Evolutionary conservation across 2,113 vertebrate species (phyloP).

Genomic region (Ranitomeya imitator): DNA sequence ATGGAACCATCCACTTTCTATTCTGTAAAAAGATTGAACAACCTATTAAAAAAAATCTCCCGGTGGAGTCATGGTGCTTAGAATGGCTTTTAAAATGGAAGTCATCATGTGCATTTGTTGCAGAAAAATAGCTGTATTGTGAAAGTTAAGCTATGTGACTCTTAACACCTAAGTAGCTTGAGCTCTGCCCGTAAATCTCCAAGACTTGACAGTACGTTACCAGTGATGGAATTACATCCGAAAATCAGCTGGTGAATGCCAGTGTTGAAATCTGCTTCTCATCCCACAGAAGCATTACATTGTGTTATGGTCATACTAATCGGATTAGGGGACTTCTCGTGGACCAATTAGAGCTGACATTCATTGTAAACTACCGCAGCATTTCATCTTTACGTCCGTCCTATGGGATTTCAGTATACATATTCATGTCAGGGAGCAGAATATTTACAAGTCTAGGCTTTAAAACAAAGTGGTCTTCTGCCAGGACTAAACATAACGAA

Average conservation of each 20-base stretch:
- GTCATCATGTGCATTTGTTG: too few relatives aligned
- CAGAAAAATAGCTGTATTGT: background rate
- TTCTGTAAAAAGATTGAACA: background rate
- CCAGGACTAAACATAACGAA: background rate
- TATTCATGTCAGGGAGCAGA: constrained; percentile 17
- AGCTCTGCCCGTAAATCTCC: background rate
- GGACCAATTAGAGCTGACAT: constrained; percentile 40
- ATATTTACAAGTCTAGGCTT: constrained; percentile 5
- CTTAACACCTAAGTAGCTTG: background rate
- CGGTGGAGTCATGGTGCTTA: background rate
- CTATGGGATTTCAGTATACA: constrained; percentile 2
- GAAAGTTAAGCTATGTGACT: background rate
- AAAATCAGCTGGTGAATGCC: constrained; percentile 1
- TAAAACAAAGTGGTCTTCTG: background rate
- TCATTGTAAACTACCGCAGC: constrained; percentile 33
- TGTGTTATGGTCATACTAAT: constrained; percentile 28
- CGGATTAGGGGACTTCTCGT: constrained; percentile 35
- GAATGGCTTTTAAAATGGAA: background rate
- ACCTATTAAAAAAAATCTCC: background rate
- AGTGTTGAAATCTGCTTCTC: constrained; percentile 22
- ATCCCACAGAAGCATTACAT: constrained; percentile 12
- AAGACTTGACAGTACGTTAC: constrained; percentile 11
- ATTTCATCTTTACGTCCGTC: constrained; percentile 21
- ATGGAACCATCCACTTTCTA: background rate
- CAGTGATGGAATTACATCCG: constrained; percentile 3